phyloP scores from a whole-genome alignment of 2,797 vertebrate genomes.

The Bufotes viridis region DNA sequence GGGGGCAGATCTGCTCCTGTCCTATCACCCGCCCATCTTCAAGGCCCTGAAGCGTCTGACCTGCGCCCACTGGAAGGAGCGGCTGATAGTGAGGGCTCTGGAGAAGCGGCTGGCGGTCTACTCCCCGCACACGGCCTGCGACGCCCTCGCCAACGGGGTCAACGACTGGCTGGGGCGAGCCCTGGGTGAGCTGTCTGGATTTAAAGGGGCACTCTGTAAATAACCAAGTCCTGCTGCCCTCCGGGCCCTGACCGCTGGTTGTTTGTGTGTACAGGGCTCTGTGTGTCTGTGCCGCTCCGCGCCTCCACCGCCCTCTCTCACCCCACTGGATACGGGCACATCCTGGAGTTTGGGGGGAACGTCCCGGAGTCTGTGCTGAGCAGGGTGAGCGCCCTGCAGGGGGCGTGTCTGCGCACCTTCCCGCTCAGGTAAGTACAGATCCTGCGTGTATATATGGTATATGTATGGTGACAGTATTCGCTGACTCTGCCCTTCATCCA shows the following conservation, averaged over 20 bases:
- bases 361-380: slow-evolving; percentile 73
- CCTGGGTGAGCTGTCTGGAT: slow-evolving; percentile 78
- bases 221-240: background rate
- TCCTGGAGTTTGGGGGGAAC: slow-evolving; percentile 80
- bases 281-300: slow-evolving; percentile 68
- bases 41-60: slow-evolving; percentile 82
- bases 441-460: background rate
- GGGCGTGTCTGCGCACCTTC: slow-evolving; percentile 70
- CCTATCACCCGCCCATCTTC: slow-evolving; percentile 94
- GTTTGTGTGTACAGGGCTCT: slow-evolving; percentile 20
- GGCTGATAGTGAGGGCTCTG: slow-evolving; percentile 83
- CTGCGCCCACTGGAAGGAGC: slow-evolving; percentile 88
- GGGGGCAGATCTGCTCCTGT: slow-evolving; percentile 84
- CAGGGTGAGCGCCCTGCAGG: slow-evolving; percentile 75
- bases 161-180: slow-evolving; percentile 90
- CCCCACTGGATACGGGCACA: slow-evolving; percentile 73
- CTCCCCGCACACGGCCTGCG: slow-evolving; percentile 93
- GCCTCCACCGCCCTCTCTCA: slow-evolving; percentile 65
- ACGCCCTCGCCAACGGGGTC: slow-evolving; percentile 85
- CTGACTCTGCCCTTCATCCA: slow-evolving; percentile 64
- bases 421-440: slow-evolving; percentile 75
- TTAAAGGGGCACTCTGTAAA: slow-evolving; percentile 49
- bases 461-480: background rate
- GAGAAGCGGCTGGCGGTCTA: slow-evolving; percentile 88
- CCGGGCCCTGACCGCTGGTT: background rate